These are phyloP conservation scores for Platysteira castanea DNA, from an alignment of 2,113 vertebrate species.

Conservation along the genomic window DNA sequence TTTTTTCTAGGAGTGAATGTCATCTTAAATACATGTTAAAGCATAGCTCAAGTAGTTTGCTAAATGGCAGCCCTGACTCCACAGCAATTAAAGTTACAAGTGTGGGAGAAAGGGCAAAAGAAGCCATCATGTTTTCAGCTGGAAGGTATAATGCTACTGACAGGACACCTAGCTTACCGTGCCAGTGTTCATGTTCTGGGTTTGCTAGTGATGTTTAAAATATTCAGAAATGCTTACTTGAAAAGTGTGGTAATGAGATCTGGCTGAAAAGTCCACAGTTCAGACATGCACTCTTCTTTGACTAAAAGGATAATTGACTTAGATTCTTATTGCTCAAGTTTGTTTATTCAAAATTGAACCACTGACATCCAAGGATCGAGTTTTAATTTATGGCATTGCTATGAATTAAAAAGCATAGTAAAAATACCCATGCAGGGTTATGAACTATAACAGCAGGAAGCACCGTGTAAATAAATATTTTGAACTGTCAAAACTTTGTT, in stretches of 20 bases:
- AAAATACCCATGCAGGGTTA: not conserved
- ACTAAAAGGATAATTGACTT: not conserved
- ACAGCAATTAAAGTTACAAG: not conserved
- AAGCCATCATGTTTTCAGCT: not conserved
- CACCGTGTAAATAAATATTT: not conserved
- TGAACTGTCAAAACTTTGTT: not conserved
- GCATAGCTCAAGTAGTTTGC: not conserved
- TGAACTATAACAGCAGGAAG: not conserved
- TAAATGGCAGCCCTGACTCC: not conserved
- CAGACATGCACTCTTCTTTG: not conserved
- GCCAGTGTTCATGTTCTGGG: not conserved
- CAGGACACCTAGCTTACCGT: not conserved
- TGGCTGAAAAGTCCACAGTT: not conserved
- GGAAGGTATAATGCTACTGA: not conserved
- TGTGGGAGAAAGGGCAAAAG: not conserved
- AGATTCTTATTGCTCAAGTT: not conserved
- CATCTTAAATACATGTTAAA: not conserved
- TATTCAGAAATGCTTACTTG: not conserved
- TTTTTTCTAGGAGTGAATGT: not conserved
- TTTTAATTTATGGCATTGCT: not conserved
- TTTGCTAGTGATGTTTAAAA: not conserved
- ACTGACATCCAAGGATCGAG: not conserved
- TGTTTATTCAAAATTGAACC: not conserved
- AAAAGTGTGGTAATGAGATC: not conserved
- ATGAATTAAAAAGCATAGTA: not conserved